phyloP scores from a whole-genome alignment of 2,113 vertebrate genomes.

The Rhynchopsitta pachyrhyncha region DNA sequence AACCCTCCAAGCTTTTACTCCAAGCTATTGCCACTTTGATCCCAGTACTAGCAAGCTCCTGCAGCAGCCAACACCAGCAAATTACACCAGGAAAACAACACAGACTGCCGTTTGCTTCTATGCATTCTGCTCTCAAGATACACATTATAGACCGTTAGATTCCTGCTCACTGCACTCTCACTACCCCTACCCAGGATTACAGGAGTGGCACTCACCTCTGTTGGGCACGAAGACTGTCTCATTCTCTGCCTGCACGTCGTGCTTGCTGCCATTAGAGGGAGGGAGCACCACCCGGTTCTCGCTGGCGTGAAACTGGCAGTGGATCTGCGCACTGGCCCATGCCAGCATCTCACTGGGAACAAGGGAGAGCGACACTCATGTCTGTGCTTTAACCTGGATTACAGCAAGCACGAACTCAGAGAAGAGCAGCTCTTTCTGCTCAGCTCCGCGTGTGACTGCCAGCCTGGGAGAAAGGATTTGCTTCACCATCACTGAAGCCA shows the following conservation, averaged over 20 bases:
- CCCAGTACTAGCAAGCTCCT: not conserved
- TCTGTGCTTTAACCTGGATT: not conserved
- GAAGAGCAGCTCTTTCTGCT: not conserved
- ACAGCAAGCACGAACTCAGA: not conserved
- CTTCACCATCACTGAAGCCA: not conserved
- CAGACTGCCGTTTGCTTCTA: fast-evolving
- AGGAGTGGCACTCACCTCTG: slow-evolving; percentile 81
- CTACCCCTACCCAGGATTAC: fast-evolving
- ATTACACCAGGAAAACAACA: not conserved
- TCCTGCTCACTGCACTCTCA: not conserved
- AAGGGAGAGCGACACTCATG: not conserved
- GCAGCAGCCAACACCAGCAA: not conserved
- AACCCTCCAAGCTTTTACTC: not conserved
- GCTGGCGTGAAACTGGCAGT: slow-evolving; percentile 96
- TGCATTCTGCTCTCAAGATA: not conserved
- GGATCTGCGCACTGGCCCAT: slow-evolving; percentile 97
- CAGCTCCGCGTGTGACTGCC: not conserved
- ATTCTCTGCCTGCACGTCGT: slow-evolving; percentile 93
- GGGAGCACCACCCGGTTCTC: slow-evolving; percentile 89
- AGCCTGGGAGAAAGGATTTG: not conserved
- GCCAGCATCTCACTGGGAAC: slow-evolving; percentile 91
- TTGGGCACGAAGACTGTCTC: slow-evolving; percentile 96
- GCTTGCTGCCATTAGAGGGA: slow-evolving; percentile 86
- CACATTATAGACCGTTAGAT: fast-evolving
- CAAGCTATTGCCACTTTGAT: not conserved